Percentiles rank a stretch among this genome's conserved stretches.
Evolutionary conservation across 1,140 invertebrate species (phyloP).

Genomic region (Ctenoplectra terminalis): DNA sequence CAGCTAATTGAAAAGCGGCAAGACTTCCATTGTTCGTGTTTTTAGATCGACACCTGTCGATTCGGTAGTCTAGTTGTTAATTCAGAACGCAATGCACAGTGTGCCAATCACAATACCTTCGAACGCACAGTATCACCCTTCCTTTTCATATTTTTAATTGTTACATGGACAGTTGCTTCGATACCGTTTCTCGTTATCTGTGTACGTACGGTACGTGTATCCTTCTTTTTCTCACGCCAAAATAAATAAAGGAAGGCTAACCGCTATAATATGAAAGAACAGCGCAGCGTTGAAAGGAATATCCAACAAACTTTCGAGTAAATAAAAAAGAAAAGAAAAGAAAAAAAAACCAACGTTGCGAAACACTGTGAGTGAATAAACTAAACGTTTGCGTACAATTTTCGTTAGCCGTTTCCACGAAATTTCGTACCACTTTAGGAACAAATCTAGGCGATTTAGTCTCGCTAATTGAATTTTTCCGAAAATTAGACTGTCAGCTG

Average conservation of each 20-base stretch:
- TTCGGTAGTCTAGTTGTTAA: not conserved
- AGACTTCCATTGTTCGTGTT: slow-evolving; percentile 10
- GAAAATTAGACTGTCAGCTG: too few species aligned
- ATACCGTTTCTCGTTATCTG: not conserved
- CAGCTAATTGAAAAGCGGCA: not conserved
- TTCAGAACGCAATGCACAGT: not conserved
- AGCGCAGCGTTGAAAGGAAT: too few species aligned
- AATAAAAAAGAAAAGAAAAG: too few species aligned
- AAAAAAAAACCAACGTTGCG: too few species aligned
- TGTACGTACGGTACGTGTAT: not conserved
- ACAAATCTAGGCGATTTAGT: too few species aligned
- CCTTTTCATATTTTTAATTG: not conserved
- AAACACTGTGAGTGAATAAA: too few species aligned
- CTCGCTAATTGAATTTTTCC: not conserved
- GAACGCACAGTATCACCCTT: not conserved
- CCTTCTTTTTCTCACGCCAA: too few species aligned
- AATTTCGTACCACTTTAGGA: not conserved
- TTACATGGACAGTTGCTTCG: not conserved
- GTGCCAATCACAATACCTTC: not conserved
- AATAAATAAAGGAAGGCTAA: too few species aligned
- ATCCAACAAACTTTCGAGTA: too few species aligned
- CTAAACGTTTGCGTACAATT: too few species aligned
- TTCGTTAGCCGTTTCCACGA: not conserved
- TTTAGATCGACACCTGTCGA: slow-evolving; percentile 34
- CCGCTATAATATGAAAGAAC: too few species aligned